These are phyloP conservation scores for Apogon hyalosoma DNA, from an alignment of 2,797 vertebrate species.

Conservation along the genomic window DNA sequence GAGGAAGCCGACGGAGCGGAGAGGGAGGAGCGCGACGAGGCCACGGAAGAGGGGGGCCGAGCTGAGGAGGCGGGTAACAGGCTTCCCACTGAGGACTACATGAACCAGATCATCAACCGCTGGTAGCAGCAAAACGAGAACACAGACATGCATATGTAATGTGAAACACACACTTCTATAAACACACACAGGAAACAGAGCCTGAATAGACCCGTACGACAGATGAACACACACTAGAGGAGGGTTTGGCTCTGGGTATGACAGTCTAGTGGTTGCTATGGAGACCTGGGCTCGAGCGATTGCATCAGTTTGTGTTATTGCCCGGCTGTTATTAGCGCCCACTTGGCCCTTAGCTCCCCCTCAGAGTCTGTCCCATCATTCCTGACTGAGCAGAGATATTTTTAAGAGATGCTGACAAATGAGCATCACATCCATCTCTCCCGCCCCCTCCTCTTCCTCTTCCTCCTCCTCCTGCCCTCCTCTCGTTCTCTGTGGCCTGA, in stretches of 20 bases:
- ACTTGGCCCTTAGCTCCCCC: conserved; percentile 44
- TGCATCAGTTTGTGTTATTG: conserved; percentile 62
- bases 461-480: conserved; percentile 23
- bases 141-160: conserved; percentile 56
- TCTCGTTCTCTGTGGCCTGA: conserved; percentile 65
- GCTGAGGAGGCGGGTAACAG: conserved; percentile 71
- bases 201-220: conserved; percentile 56
- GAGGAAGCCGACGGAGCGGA: conserved; percentile 52
- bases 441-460: neutral
- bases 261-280: conserved; percentile 63
- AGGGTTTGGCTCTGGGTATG: conserved; percentile 46
- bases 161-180: conserved; percentile 48
- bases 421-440: conserved; percentile 29
- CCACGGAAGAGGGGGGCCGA: conserved; percentile 80
- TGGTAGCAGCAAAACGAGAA: conserved; percentile 88
- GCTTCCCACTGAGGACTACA: conserved; percentile 98
- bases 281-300: conserved; percentile 57
- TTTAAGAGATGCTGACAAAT: conserved; percentile 61
- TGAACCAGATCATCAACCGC: conserved; percentile 99
- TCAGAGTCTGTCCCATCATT: conserved; percentile 47
- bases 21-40: conserved; percentile 80
- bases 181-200: conserved; percentile 19
- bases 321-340: conserved; percentile 64
- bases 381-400: conserved; percentile 54
- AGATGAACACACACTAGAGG: conserved; percentile 46